phyloP scores from a whole-genome alignment of 2,888 invertebrate species.

The Strigamia crassipes region DNA sequence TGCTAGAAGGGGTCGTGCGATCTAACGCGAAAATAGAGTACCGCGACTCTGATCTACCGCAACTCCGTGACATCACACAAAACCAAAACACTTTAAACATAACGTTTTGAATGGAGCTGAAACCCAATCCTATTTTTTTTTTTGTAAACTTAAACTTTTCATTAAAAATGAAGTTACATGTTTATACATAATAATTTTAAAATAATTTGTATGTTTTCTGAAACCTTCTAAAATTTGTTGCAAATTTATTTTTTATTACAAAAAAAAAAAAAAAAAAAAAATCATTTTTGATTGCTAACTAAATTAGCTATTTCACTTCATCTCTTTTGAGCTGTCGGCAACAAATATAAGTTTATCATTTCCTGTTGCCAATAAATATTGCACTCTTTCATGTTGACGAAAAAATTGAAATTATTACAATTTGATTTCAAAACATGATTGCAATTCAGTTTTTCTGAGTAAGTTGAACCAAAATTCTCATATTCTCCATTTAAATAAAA shows the following conservation, averaged over 20 bases:
- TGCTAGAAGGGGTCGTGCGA: too few relatives aligned
- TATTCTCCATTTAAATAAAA: too few relatives aligned
- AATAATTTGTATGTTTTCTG: not conserved
- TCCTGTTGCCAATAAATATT: not conserved
- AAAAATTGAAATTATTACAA: not conserved
- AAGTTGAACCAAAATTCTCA: not conserved
- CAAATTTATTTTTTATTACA: not conserved
- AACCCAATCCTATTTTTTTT: too few relatives aligned
- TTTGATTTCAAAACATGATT: constrained; percentile 3
- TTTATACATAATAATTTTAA: too few relatives aligned
- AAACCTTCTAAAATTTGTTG: not conserved
- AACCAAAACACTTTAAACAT: too few relatives aligned
- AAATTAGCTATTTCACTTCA: not conserved
- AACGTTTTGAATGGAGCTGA: too few relatives aligned
- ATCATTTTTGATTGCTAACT: not conserved
- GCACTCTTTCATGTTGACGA: constrained; percentile 11
- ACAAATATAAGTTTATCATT: not conserved
- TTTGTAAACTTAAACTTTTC: too few relatives aligned
- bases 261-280: not conserved
- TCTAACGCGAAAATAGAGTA: too few relatives aligned
- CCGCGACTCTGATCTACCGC: too few relatives aligned
- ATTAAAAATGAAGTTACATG: too few relatives aligned
- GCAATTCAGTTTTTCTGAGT: not conserved
- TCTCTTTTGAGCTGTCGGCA: not conserved
- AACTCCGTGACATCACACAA: too few relatives aligned